phyloP scores from a whole-genome alignment of 2,113 vertebrate species.

The Microtus oregoni region DNA sequence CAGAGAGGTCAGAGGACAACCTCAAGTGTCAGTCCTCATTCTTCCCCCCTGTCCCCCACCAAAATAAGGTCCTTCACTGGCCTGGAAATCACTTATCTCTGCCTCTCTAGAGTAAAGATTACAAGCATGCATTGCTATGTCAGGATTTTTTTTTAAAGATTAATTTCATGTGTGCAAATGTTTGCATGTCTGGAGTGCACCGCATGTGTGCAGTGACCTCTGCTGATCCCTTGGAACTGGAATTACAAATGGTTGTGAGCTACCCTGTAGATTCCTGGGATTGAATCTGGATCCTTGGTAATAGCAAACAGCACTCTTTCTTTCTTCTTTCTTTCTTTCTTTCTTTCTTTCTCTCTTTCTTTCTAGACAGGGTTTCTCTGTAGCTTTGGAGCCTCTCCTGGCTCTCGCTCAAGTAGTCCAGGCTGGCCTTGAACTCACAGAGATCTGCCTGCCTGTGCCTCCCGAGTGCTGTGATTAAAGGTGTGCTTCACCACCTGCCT shows the following conservation, averaged over 20 bases:
- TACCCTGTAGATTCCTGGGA: background rate
- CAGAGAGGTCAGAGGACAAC: background rate
- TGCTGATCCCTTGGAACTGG: background rate
- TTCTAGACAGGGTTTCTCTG: too few species aligned
- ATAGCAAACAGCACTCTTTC: background rate
- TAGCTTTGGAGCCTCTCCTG: too few species aligned
- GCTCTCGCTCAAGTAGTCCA: too few species aligned
- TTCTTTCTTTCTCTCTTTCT: too few species aligned
- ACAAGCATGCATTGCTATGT: too few species aligned
- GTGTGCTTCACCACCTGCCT: too few species aligned
- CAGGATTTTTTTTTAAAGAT: too few species aligned
- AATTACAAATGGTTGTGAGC: background rate
- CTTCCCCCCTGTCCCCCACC: too few species aligned
- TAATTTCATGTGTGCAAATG: background rate
- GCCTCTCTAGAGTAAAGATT: background rate
- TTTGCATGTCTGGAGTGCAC: background rate
- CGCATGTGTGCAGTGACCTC: background rate
- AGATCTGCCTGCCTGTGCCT: too few species aligned
- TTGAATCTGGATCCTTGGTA: background rate
- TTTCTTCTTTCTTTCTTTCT: rapidly evolving
- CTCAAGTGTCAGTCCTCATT: background rate
- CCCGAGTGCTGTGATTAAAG: too few species aligned
- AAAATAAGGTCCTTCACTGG: background rate
- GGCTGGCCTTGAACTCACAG: too few species aligned
- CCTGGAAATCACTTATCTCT: background rate